A percentile compares a stretch with the other conserved stretches of the same genome.
Evolutionary conservation across 2,888 invertebrate species (phyloP).

Genomic region (Eristalis intricaria): DNA sequence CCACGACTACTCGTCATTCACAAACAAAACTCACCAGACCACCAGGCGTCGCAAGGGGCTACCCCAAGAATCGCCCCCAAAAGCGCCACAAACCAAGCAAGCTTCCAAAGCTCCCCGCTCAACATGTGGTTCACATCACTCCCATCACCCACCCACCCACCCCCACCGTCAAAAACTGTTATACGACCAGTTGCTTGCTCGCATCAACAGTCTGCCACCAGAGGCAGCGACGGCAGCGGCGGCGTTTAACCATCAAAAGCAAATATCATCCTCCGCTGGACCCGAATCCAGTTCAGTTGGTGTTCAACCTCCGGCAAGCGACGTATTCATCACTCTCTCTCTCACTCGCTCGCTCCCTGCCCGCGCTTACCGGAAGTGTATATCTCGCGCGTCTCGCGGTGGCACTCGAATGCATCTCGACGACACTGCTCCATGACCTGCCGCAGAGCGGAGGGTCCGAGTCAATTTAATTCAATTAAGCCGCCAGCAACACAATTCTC

Average conservation of each 20-base stretch:
- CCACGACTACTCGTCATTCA: too few relatives aligned
- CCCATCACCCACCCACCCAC: too few relatives aligned
- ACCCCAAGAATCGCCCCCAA: not conserved
- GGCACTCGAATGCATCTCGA: not conserved
- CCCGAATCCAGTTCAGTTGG: conserved; percentile 22
- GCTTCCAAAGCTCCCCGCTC: not conserved
- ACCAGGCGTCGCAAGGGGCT: not conserved
- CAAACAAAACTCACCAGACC: not conserved
- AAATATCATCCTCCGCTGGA: conserved; percentile 28
- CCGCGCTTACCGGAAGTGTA: conserved; percentile 18
- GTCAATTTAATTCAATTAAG: conserved; percentile 43
- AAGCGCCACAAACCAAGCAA: not conserved
- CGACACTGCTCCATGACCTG: not conserved
- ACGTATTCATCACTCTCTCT: not conserved
- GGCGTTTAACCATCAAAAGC: not conserved
- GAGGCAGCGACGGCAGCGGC: not conserved
- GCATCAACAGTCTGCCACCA: conserved; percentile 19
- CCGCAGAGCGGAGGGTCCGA: not conserved
- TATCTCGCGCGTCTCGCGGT: too few relatives aligned
- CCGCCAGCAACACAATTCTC: not conserved
- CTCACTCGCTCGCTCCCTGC: not conserved
- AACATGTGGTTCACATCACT: conserved; percentile 28
- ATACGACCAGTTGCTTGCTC: conserved; percentile 45
- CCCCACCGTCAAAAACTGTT: conserved; percentile 4
- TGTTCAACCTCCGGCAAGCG: not conserved